These are phyloP conservation scores for Mactromeris polynyma DNA, from an alignment of 2,888 invertebrate species.

Conservation along the genomic window DNA sequence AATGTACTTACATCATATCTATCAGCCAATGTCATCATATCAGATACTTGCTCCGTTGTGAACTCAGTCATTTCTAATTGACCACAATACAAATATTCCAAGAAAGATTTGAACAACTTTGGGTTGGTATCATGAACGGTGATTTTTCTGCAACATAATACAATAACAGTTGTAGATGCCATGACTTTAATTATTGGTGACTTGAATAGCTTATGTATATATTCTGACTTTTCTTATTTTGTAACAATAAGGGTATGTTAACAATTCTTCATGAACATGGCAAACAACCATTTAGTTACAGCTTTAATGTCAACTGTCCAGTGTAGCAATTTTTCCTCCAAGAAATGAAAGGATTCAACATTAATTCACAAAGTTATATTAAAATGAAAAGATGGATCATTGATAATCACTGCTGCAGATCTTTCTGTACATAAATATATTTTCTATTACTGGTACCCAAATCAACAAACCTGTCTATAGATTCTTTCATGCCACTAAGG, in stretches of 20 bases:
- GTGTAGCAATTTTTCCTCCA: too few relatives aligned
- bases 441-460: background rate
- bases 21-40: constrained; percentile 90
- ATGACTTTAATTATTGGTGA: too few relatives aligned
- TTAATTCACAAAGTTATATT: too few relatives aligned
- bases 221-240: too few relatives aligned
- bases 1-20: constrained; percentile 86
- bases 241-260: too few relatives aligned
- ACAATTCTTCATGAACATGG: too few relatives aligned
- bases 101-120: constrained; percentile 89
- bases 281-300: too few relatives aligned
- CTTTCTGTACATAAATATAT: background rate
- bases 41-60: constrained; percentile 89
- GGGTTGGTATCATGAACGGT: constrained; percentile 91
- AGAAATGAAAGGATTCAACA: too few relatives aligned
- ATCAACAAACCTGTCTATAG: constrained; percentile 89
- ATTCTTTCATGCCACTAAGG: constrained; percentile 91
- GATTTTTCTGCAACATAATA: constrained; percentile 89
- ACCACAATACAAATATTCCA: constrained; percentile 91
- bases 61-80: constrained; percentile 89
- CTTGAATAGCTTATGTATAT: too few relatives aligned
- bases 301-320: too few relatives aligned
- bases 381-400: too few relatives aligned
- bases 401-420: too few relatives aligned
- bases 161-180: constrained; percentile 33